A percentile compares a stretch with the other conserved stretches of the same genome.
Conservation (phyloP, 2,888 invertebrate species). For the Ecliptopera silaceata region DNA sequence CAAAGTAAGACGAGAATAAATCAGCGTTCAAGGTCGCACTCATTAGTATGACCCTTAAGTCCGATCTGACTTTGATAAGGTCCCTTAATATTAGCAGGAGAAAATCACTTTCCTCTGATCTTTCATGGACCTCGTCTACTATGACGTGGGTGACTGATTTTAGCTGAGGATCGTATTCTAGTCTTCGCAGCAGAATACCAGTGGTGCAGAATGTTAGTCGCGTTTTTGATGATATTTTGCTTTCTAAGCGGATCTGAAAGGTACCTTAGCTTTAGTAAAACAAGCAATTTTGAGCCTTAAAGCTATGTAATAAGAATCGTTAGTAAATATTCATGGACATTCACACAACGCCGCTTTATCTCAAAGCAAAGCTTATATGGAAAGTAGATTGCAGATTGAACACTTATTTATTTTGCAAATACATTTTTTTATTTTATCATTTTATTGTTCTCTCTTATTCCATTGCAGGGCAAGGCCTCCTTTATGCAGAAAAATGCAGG, state of each 20-base stretch:
- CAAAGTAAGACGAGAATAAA: conserved; percentile 93
- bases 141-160: conserved; percentile 91
- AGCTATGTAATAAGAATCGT: too few relatives aligned
- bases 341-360: too few relatives aligned
- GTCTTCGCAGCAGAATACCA: conserved; percentile 92
- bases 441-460: too few relatives aligned
- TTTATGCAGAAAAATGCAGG: too few relatives aligned
- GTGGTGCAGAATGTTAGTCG: conserved; percentile 96
- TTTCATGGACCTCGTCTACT: conserved; percentile 96
- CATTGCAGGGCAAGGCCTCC: too few relatives aligned
- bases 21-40: conserved; percentile 95
- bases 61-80: conserved; percentile 86
- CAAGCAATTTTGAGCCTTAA: background rate
- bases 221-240: conserved; percentile 89
- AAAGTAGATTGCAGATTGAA: too few relatives aligned
- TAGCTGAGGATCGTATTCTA: conserved; percentile 90
- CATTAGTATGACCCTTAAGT: conserved; percentile 94
- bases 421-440: too few relatives aligned
- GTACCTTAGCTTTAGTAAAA: background rate
- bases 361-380: too few relatives aligned
- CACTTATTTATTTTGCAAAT: too few relatives aligned
- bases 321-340: too few relatives aligned
- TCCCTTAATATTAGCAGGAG: conserved; percentile 91
- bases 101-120: conserved; percentile 96
- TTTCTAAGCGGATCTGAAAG: conserved; percentile 90